These are phyloP conservation scores for Calephelis perditalis DNA, from an alignment of 2,888 invertebrate genomes.

Conservation along the genomic window DNA sequence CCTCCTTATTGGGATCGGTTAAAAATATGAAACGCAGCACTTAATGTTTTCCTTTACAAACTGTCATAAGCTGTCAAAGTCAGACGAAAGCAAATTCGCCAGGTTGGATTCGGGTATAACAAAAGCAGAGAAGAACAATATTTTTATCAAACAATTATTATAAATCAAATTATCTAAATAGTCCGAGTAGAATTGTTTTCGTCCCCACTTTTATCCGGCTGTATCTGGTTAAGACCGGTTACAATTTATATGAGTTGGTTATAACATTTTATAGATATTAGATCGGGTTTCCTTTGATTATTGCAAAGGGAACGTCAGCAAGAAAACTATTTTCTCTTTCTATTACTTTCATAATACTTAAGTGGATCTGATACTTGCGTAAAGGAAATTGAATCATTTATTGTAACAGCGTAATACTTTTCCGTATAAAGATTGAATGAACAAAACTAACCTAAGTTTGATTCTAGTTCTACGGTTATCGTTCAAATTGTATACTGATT, in stretches of 20 bases:
- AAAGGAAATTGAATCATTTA: constrained; percentile 76
- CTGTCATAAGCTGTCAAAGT: too few species aligned
- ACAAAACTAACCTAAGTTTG: constrained; percentile 10
- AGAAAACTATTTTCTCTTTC: constrained; percentile 73
- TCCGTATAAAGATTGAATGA: constrained; percentile 6
- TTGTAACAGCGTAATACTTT: constrained; percentile 66
- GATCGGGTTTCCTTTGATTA: constrained; percentile 74
- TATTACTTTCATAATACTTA: constrained; percentile 77
- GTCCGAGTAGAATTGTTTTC: not conserved
- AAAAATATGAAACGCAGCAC: too few species aligned
- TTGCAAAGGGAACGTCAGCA: constrained; percentile 76
- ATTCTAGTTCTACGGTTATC: not conserved
- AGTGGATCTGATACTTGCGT: constrained; percentile 74
- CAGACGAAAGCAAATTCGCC: too few species aligned
- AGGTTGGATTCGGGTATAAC: too few species aligned
- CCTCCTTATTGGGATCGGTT: too few species aligned
- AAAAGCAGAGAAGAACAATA: not conserved
- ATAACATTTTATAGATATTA: constrained; percentile 74
- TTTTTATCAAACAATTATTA: constrained; percentile 5
- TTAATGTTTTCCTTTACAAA: too few species aligned
- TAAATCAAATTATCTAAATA: constrained; percentile 6
- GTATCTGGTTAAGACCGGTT: constrained; percentile 6
- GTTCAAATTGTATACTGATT: too few species aligned
- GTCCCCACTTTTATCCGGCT: constrained; percentile 1
- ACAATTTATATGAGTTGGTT: constrained; percentile 9